Conservation (phyloP, 1,140 invertebrate genomes). For the Hydropsyche tenuis region DNA sequence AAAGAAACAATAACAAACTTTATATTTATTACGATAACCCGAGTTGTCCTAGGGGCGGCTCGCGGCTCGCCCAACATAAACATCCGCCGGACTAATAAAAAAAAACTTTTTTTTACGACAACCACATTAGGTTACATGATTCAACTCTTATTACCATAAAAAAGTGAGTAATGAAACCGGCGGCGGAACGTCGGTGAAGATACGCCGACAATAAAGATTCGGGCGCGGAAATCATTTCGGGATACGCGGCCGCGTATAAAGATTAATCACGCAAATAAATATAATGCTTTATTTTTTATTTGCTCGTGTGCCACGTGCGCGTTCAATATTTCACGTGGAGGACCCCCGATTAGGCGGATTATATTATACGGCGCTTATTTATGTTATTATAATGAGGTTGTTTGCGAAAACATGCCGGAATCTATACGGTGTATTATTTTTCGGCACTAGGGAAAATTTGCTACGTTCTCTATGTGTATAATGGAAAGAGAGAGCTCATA, state of each 20-base stretch:
- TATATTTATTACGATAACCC: slow-evolving; percentile 34
- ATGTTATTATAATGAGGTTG: too few species aligned
- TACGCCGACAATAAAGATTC: slow-evolving; percentile 36
- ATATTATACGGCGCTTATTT: too few species aligned
- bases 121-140: slow-evolving; percentile 36
- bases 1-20: slow-evolving; percentile 33
- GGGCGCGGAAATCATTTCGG: slow-evolving; percentile 25
- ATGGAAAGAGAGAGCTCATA: not conserved
- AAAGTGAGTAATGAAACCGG: slow-evolving; percentile 38
- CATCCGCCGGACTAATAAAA: slow-evolving; percentile 34
- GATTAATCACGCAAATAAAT: slow-evolving; percentile 28
- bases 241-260: not conserved
- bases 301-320: not conserved
- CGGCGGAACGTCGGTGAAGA: slow-evolving; percentile 19
- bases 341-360: too few species aligned
- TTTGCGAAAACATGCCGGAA: too few species aligned
- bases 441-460: not conserved
- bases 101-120: slow-evolving; percentile 38
- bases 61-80: slow-evolving; percentile 25
- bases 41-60: not conserved
- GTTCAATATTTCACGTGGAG: too few species aligned
- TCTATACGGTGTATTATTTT: too few species aligned
- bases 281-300: not conserved
- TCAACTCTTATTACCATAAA: slow-evolving; percentile 40
- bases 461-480: not conserved